Conservation (phyloP, 2,113 vertebrate genomes). For the Ia io region DNA sequence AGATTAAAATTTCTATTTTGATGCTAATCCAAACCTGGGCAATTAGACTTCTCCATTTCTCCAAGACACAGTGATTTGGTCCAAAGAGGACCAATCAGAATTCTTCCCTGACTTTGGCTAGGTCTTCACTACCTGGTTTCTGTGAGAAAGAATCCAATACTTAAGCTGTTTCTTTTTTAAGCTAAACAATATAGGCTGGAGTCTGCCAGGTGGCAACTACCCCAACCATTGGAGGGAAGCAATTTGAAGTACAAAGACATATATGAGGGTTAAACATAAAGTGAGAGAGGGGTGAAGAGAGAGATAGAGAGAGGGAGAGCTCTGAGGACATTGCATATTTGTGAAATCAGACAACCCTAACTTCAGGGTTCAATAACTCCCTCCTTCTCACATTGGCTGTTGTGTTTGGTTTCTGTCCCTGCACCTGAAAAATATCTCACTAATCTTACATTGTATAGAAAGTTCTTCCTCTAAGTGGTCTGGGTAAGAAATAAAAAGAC, state of each 20-base stretch:
- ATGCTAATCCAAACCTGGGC: not conserved
- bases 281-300: not conserved
- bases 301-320: not conserved
- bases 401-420: not conserved
- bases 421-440: not conserved
- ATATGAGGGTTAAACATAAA: not conserved
- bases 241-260: not conserved
- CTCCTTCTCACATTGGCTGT: not conserved
- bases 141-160: not conserved
- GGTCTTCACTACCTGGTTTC: not conserved
- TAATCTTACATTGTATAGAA: not conserved
- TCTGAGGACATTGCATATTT: fast-evolving
- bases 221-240: not conserved
- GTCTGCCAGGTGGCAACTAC: not conserved
- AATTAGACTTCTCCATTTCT: not conserved
- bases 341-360: not conserved
- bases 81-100: not conserved
- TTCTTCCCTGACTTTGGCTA: not conserved
- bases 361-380: fast-evolving
- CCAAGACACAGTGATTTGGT: not conserved
- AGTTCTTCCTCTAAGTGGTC: not conserved
- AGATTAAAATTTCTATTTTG: not conserved
- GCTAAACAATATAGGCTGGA: not conserved
- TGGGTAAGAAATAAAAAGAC: not conserved
- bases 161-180: not conserved